Conservation (phyloP, 2,888 invertebrate genomes). For the Helleia helle region DNA sequence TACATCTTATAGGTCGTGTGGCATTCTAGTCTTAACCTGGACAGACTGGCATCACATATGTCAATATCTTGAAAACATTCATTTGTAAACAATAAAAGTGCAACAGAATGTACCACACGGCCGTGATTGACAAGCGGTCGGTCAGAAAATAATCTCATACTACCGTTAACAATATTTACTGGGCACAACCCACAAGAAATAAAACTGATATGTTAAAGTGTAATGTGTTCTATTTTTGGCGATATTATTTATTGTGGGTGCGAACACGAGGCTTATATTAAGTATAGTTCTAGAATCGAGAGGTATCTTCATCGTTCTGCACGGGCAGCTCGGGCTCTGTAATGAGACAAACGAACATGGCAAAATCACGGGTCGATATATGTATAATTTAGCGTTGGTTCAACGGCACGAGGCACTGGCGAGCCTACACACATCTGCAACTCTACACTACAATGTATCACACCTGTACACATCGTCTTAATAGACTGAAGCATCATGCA, state of each 20-base stretch:
- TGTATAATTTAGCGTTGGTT: conserved; percentile 30
- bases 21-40: conserved; percentile 62
- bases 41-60: conserved; percentile 59
- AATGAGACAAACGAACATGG: conserved; percentile 68
- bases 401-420: conserved; percentile 47
- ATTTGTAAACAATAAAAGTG: conserved; percentile 21
- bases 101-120: conserved; percentile 24
- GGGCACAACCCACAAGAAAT: conserved; percentile 49
- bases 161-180: conserved; percentile 34
- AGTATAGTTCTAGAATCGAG: conserved; percentile 41
- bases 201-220: conserved; percentile 26
- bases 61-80: conserved; percentile 33
- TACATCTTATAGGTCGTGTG: conserved; percentile 64
- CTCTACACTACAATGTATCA: conserved; percentile 61
- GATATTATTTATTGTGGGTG: conserved; percentile 39
- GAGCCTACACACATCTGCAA: conserved; percentile 64
- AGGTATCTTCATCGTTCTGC: conserved; percentile 38
- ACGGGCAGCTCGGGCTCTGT: conserved; percentile 43
- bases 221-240: conserved; percentile 3
- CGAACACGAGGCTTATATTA: conserved; percentile 33
- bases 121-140: conserved; percentile 21
- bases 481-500: conserved; percentile 14
- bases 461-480: not conserved
- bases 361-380: conserved; percentile 43
- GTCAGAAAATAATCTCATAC: conserved; percentile 23